These are phyloP conservation scores for Carlito syrichta DNA, from an alignment of 2,113 vertebrate genomes.

Conservation along the genomic window DNA sequence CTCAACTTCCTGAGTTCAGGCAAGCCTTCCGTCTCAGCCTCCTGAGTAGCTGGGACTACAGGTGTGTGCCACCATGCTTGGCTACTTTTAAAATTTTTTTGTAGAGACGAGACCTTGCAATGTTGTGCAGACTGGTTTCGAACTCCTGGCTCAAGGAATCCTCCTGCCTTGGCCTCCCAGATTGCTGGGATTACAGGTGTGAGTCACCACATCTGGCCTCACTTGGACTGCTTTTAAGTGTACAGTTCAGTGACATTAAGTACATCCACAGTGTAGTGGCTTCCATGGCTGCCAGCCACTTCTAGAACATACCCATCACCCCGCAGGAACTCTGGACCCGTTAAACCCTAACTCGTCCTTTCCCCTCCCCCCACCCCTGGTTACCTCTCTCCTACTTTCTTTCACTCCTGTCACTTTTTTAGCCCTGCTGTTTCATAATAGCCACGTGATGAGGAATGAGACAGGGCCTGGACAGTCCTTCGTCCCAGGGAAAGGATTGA, in stretches of 20 bases:
- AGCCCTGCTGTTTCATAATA: neutral
- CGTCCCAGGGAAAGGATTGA: neutral
- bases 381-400: neutral
- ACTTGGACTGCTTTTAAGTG: too few species aligned
- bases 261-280: too few species aligned
- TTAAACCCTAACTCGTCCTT: accelerated
- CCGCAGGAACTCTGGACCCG: accelerated
- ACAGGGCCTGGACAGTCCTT: neutral
- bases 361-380: too few species aligned
- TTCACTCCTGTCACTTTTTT: neutral
- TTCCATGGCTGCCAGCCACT: accelerated
- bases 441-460: too few species aligned
- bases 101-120: neutral
- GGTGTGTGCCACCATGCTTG: neutral
- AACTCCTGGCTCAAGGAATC: neutral
- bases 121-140: neutral
- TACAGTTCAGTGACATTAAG: too few species aligned
- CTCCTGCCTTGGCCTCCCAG: accelerated
- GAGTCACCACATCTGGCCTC: neutral
- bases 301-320: neutral
- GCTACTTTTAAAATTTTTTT: neutral
- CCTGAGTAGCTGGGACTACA: neutral
- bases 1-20: neutral
- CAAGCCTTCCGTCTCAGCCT: neutral
- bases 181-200: neutral